Evolutionary conservation across 1,140 invertebrate species (phyloP).

Genomic region (Calycopis cecrops): DNA sequence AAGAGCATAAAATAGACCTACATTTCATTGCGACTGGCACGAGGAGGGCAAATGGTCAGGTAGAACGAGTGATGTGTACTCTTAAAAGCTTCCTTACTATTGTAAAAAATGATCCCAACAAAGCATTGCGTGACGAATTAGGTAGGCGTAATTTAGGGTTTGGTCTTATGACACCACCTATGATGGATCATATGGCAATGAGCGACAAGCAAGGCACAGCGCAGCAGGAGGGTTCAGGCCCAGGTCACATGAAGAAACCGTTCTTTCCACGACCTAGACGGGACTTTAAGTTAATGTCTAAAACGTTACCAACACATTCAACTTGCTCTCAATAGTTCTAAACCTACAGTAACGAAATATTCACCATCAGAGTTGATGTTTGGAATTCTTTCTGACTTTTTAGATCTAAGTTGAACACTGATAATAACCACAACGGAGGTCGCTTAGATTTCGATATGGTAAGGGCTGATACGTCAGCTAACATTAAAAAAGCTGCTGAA

Average conservation of each 20-base stretch:
- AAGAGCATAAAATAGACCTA: slow-evolving; percentile 3
- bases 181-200: slow-evolving; percentile 13
- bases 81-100: slow-evolving; percentile 8
- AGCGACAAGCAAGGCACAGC: slow-evolving; percentile 11
- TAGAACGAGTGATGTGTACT: slow-evolving; percentile 7
- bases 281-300: no score
- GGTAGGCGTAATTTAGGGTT: no score
- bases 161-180: not conserved
- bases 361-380: slow-evolving; percentile 14
- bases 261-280: no score
- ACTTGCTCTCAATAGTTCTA: no score
- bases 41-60: not conserved
- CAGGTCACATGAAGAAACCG: no score
- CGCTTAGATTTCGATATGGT: no score
- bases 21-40: slow-evolving; percentile 11
- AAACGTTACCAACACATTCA: no score
- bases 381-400: slow-evolving; percentile 5
- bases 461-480: not conserved
- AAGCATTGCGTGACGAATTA: slow-evolving; percentile 11
- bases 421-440: no score
- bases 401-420: no score
- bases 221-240: no score
- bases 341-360: no score
- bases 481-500: slow-evolving; percentile 13
- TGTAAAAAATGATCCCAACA: slow-evolving; percentile 8